Evolutionary conservation across 2,888 invertebrate genomes (phyloP).

Genomic region (Agrilus biguttatus): DNA sequence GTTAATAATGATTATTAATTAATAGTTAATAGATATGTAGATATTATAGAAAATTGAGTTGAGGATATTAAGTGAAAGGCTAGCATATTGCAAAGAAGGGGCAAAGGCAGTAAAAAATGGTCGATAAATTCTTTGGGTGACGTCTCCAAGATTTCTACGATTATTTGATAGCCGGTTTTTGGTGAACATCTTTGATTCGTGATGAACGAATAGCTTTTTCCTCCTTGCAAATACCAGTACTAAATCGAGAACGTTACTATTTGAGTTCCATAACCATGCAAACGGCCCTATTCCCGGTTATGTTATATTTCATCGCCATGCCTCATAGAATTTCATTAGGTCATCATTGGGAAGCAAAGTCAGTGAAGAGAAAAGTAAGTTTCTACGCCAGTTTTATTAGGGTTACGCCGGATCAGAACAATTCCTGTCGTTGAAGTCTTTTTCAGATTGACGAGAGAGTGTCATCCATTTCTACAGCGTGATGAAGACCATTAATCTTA

Average conservation of each 20-base stretch:
- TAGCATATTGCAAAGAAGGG: no score
- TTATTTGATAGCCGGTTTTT: slow-evolving; percentile 12
- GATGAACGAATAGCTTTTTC: slow-evolving; percentile 18
- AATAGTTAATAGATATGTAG: no score
- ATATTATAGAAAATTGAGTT: no score
- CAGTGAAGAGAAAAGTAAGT: slow-evolving; percentile 25
- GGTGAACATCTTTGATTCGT: slow-evolving; percentile 19
- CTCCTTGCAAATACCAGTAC: slow-evolving; percentile 9
- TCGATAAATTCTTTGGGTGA: background rate
- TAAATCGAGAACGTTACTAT: slow-evolving; percentile 17
- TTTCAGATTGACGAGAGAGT: no score
- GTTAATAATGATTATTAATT: no score
- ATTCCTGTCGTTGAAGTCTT: no score
- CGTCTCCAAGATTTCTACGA: slow-evolving; percentile 5
- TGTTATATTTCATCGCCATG: slow-evolving; percentile 25
- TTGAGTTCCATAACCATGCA: slow-evolving; percentile 24
- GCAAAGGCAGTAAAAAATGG: background rate
- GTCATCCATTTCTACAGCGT: no score
- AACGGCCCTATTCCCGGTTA: slow-evolving; percentile 20
- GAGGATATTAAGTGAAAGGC: no score
- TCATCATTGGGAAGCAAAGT: slow-evolving; percentile 25
- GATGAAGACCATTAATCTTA: no score
- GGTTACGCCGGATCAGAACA: slow-evolving; percentile 20
- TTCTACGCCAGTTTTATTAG: slow-evolving; percentile 24
- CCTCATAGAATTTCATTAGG: slow-evolving; percentile 29